Evolutionary conservation across 2,113 vertebrate species (phyloP).

Genomic region (Himantopus leucocephalus): DNA sequence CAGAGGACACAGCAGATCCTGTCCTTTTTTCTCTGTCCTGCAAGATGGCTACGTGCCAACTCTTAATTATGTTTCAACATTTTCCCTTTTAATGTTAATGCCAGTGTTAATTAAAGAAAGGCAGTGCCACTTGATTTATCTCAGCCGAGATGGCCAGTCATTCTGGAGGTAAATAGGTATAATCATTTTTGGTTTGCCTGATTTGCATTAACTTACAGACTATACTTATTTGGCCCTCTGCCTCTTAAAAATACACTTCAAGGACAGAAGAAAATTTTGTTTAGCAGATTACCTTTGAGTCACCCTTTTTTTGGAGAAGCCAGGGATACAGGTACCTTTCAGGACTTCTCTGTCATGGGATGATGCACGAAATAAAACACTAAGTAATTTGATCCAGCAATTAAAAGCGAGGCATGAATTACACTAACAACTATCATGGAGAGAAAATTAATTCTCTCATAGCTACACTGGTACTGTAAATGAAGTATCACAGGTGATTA

Average conservation of each 20-base stretch:
- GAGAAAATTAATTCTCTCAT: slow-evolving; percentile 71
- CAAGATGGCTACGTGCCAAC: not conserved
- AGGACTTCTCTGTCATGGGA: slow-evolving; percentile 45
- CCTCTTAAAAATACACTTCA: slow-evolving; percentile 24
- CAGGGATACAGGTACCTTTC: slow-evolving; percentile 42
- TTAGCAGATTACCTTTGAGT: slow-evolving; percentile 60
- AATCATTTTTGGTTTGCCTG: not conserved
- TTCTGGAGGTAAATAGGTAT: not conserved
- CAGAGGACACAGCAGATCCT: not conserved
- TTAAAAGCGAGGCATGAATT: slow-evolving; percentile 71
- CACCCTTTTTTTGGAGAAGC: not conserved
- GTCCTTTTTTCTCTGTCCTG: not conserved
- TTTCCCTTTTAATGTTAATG: not conserved
- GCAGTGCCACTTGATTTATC: not conserved
- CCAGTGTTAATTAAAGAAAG: not conserved
- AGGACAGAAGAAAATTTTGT: slow-evolving; percentile 43
- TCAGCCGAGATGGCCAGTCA: not conserved
- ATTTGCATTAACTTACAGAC: not conserved
- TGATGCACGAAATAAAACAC: slow-evolving; percentile 61
- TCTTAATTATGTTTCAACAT: not conserved
- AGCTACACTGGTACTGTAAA: slow-evolving; percentile 58
- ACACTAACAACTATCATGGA: slow-evolving; percentile 58
- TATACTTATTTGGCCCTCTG: not conserved
- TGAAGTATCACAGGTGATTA: slow-evolving; percentile 62
- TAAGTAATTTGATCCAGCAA: slow-evolving; percentile 69